Conservation (phyloP, 92 coral and sea anemone genomes). For the Heliopora coerulea region DNA sequence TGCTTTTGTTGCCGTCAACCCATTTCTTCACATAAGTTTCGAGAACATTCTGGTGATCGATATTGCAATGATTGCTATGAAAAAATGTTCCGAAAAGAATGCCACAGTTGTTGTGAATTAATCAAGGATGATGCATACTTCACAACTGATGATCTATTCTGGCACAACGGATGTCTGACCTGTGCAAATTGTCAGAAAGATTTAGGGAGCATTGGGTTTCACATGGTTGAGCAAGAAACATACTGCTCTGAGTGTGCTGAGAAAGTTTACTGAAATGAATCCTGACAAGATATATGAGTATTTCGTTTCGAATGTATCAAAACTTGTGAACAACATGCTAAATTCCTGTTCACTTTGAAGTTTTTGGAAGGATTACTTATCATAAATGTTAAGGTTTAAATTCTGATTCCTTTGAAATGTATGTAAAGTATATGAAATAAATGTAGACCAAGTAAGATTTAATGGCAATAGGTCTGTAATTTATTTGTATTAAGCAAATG, state of each 20-base stretch:
- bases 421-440: too few species aligned
- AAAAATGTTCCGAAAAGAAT: conserved; percentile 77
- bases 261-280: background rate
- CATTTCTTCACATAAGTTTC: conserved; percentile 8
- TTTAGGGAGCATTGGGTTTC: conserved; percentile 24
- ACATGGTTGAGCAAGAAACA: conserved; percentile 22
- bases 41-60: conserved; percentile 74
- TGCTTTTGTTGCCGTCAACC: conserved; percentile 33
- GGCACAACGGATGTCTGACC: conserved; percentile 85
- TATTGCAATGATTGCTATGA: conserved; percentile 83
- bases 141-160: conserved; percentile 80
- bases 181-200: conserved; percentile 71
- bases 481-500: too few species aligned
- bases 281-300: too few species aligned
- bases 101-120: conserved; percentile 68
- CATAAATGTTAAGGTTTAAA: too few species aligned
- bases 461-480: too few species aligned
- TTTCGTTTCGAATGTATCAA: too few species aligned
- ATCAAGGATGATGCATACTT: conserved; percentile 89
- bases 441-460: too few species aligned
- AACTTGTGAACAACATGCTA: too few species aligned
- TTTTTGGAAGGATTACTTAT: too few species aligned
- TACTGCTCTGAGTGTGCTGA: conserved; percentile 36
- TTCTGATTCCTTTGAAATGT: too few species aligned
- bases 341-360: too few species aligned